Conservation (phyloP, 2,113 vertebrate genomes). For the Odontesthes bonariensis region DNA sequence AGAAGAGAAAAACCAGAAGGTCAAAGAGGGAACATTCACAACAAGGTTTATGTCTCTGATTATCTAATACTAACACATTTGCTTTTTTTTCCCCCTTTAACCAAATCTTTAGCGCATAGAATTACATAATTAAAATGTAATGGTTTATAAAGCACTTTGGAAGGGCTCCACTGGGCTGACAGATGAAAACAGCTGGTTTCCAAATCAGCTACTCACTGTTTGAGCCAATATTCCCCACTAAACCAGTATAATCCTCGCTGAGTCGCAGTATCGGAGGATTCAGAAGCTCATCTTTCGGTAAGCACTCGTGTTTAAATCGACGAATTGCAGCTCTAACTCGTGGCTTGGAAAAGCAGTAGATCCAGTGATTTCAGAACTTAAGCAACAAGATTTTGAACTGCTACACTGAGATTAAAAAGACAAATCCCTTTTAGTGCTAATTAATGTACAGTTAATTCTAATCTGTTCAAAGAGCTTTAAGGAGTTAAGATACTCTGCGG, state of each 20-base stretch:
- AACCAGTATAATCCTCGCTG: neutral
- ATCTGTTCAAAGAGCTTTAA: constrained; percentile 42
- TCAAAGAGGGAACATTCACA: too few relatives aligned
- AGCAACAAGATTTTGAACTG: constrained; percentile 6
- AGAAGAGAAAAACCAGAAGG: too few relatives aligned
- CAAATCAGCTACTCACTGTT: neutral
- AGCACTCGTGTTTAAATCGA: constrained; percentile 3
- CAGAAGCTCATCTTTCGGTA: neutral
- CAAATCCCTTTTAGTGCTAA: neutral
- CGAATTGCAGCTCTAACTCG: neutral
- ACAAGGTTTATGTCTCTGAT: too few relatives aligned
- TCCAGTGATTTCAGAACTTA: constrained; percentile 2
- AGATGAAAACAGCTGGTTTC: neutral
- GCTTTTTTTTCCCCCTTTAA: too few relatives aligned
- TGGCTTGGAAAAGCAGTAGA: neutral
- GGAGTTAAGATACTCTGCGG: constrained; percentile 19
- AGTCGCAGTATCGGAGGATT: neutral
- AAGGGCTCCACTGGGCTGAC: accelerated
- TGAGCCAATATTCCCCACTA: neutral
- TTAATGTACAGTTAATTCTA: constrained; percentile 45
- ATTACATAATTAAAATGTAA: too few relatives aligned
- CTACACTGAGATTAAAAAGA: constrained; percentile 22
- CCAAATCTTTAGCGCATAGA: too few relatives aligned
- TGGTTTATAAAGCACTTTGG: too few relatives aligned
- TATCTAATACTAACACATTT: too few relatives aligned